These are phyloP conservation scores for Eudorcas thomsonii DNA, from an alignment of 2,113 vertebrate genomes.

Conservation along the genomic window DNA sequence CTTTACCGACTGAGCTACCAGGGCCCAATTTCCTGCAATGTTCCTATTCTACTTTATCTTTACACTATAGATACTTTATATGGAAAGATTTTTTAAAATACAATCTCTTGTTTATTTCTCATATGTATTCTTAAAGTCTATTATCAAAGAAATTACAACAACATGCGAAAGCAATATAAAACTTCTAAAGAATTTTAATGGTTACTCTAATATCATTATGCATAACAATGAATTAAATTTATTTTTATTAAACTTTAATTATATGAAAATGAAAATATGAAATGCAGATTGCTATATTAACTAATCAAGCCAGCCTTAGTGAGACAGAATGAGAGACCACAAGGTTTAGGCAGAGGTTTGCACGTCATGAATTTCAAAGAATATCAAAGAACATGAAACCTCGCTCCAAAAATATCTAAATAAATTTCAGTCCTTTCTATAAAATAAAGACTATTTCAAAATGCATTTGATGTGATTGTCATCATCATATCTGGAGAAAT, in stretches of 20 bases:
- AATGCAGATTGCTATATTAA: background rate
- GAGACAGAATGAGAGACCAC: background rate
- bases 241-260: background rate
- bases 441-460: background rate
- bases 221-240: background rate
- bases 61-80: no score
- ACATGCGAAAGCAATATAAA: background rate
- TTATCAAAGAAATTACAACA: background rate
- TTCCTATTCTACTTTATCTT: no score
- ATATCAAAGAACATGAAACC: background rate
- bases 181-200: background rate
- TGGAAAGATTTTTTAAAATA: no score
- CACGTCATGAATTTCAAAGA: background rate
- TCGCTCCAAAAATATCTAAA: background rate
- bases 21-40: no score
- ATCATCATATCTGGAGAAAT: background rate
- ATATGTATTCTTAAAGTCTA: background rate
- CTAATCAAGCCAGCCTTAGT: background rate
- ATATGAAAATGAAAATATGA: background rate
- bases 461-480: background rate
- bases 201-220: background rate
- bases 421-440: background rate
- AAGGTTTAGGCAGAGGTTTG: background rate
- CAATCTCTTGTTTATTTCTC: background rate
- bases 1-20: no score